Base-by-base conservation (phyloP, 2,888 invertebrate genomes). In the Latrodectus hesperus region DNA sequence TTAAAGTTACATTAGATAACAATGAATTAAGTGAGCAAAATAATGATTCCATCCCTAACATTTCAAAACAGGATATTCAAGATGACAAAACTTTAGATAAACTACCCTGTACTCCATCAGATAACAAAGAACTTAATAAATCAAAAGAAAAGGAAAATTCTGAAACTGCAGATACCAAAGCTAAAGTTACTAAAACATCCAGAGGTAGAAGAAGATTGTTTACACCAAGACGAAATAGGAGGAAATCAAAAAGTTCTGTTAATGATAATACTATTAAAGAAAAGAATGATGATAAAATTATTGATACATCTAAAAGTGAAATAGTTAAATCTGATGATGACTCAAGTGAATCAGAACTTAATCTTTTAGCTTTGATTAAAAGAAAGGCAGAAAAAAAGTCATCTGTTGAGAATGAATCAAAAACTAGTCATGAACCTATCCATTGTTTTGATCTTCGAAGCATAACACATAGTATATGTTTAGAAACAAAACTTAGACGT, bases 401-500 rank as follows among this genome's bases (percentile, higher is more conserved):
- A 55, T 11, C 14, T 60, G 60, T 6, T n/a, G 60, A 60, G n/a
- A 11, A 11, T 60, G n/a, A 60, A n/a, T 16, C 14, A 16, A 60
- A 60, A 60, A 6, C 60, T 16, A 60, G 60, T 60, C 12, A 60
- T 16, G 14, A 16, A 16, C 12, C 0, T n/a, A 6, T n/a, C 60
- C 60, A 16, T 8, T 55, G 68, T 17, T 68, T 75, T n/a, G 68
- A 60, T 49, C 22, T 75, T 55, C 74, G 75, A 70, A 64, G 51
- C 26, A 51, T 77, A 52, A 70, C 71, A 52, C 64, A 73, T n/a
- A 78, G 64, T 64, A 52, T 55, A 10, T 87, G 87, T 64, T 60
- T 78, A 38, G 87, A 87, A 73, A 78, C 77, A 53, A 87, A 87
- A 74, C 52, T 78, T 16, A 87, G 52, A 22, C 82, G 82, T 78